Conservation (phyloP, 2,113 vertebrate genomes). For the Anguilla rostrata region DNA sequence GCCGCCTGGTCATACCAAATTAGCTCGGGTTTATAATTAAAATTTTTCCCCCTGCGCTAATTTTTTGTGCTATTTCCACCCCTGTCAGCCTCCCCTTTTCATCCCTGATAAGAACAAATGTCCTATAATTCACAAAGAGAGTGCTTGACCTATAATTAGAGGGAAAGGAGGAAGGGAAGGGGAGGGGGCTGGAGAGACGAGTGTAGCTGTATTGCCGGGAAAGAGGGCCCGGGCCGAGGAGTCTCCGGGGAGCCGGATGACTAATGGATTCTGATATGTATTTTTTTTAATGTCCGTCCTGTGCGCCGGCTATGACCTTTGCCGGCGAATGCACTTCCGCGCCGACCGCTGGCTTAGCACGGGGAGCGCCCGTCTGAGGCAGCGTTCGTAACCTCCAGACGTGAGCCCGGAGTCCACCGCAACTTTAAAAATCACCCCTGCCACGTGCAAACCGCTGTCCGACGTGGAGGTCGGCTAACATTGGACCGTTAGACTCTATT, state of each 20-base stretch:
- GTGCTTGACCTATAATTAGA: slow-evolving; percentile 99
- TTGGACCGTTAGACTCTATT: not conserved
- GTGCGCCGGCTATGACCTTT: slow-evolving; percentile 82
- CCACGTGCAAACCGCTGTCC: slow-evolving; percentile 49
- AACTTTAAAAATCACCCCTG: slow-evolving; percentile 69
- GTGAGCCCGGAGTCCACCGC: slow-evolving; percentile 74
- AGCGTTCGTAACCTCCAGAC: slow-evolving; percentile 84
- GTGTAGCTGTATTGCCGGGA: not conserved
- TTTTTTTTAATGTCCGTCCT: slow-evolving; percentile 87
- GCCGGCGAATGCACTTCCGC: slow-evolving; percentile 77
- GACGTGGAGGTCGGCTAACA: slow-evolving; percentile 45
- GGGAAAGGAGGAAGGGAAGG: slow-evolving; percentile 76
- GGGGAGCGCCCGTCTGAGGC: slow-evolving; percentile 80
- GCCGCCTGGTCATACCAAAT: slow-evolving; percentile 99
- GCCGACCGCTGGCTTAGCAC: slow-evolving; percentile 85
- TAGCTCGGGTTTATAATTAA: slow-evolving; percentile 98
- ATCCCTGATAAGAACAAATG: slow-evolving; percentile 91
- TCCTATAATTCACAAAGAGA: slow-evolving; percentile 97
- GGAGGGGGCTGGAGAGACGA: slow-evolving; percentile 75
- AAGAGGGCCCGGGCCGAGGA: slow-evolving; percentile 89
- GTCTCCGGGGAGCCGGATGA: slow-evolving; percentile 88
- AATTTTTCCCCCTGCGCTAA: slow-evolving; percentile 69
- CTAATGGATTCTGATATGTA: slow-evolving; percentile 93
- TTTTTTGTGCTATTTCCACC: slow-evolving; percentile 70
- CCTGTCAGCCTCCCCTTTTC: slow-evolving; percentile 60